Evolutionary conservation across 1,140 invertebrate species (phyloP).

Genomic region (Archivesica marissinica): DNA sequence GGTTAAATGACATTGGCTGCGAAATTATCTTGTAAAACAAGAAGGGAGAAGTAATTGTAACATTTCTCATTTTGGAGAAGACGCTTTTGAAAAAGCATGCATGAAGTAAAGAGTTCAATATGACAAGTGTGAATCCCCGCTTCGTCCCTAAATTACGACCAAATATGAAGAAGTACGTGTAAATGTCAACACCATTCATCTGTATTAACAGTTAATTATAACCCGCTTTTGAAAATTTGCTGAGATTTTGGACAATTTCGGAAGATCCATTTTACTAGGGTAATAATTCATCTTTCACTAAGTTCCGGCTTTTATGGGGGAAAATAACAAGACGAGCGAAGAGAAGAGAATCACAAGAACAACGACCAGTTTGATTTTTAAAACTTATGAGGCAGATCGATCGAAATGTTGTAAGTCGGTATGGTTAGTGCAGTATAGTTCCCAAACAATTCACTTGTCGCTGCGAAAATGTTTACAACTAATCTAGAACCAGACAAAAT

Average conservation of each 20-base stretch:
- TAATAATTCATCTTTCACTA: not conserved
- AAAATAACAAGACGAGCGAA: too few relatives aligned
- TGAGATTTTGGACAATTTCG: slow-evolving; percentile 1
- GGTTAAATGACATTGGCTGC: slow-evolving; percentile 36
- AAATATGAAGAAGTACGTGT: slow-evolving; percentile 41
- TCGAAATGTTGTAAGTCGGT: too few relatives aligned
- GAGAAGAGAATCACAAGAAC: too few relatives aligned
- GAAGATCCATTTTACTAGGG: not conserved
- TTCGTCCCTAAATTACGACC: slow-evolving; percentile 33
- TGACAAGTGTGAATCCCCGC: slow-evolving; percentile 2
- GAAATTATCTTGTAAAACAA: slow-evolving; percentile 55
- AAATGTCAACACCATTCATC: slow-evolving; percentile 30
- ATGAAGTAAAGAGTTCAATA: slow-evolving; percentile 28
- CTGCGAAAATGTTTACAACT: too few relatives aligned
- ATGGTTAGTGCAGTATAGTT: too few relatives aligned
- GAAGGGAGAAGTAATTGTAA: slow-evolving; percentile 24
- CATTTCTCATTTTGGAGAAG: slow-evolving; percentile 33
- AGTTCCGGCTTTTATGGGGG: too few relatives aligned
- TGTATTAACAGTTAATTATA: slow-evolving; percentile 37
- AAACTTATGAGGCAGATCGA: too few relatives aligned
- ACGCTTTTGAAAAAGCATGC: slow-evolving; percentile 12
- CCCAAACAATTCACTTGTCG: too few relatives aligned
- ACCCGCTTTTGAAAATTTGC: slow-evolving; percentile 23
- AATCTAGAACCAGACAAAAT: too few relatives aligned
- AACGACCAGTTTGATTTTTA: too few relatives aligned